These are phyloP conservation scores for Thunnus maccoyii DNA, from an alignment of 2,113 vertebrate genomes.

Conservation along the genomic window DNA sequence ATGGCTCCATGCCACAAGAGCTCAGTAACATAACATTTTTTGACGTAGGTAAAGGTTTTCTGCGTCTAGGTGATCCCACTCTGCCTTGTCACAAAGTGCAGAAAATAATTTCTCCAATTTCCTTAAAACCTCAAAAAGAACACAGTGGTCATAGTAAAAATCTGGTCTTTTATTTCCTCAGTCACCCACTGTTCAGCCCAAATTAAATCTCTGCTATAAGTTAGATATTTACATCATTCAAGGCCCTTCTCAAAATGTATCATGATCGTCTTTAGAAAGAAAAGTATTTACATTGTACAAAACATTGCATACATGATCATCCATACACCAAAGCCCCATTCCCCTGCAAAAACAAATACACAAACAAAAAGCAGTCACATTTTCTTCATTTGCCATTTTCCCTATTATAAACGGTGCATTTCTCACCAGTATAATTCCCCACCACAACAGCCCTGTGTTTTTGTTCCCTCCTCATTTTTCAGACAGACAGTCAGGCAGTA, in stretches of 20 bases:
- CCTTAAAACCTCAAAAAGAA: background rate
- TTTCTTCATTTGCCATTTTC: constrained; percentile 24
- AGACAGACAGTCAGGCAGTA: constrained; percentile 22
- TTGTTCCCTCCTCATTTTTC: background rate
- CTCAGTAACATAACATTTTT: too few relatives aligned
- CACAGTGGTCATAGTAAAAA: constrained; percentile 47
- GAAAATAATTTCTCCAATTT: background rate
- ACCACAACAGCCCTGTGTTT: background rate
- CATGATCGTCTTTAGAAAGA: constrained; percentile 75
- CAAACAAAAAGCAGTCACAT: background rate
- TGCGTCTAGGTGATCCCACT: background rate
- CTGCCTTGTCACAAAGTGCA: background rate
- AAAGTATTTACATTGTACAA: constrained; percentile 84
- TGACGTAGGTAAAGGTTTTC: too few relatives aligned
- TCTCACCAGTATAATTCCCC: background rate
- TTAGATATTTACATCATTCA: constrained; percentile 85
- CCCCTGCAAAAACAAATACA: constrained; percentile 15
- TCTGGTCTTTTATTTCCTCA: constrained; percentile 62
- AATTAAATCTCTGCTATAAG: constrained; percentile 78
- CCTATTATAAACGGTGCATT: background rate
- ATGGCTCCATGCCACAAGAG: too few relatives aligned
- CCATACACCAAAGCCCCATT: constrained; percentile 44
- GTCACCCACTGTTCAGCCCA: constrained; percentile 50
- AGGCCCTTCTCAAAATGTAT: constrained; percentile 65
- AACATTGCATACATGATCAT: constrained; percentile 74